phyloP scores from a whole-genome alignment of 2,888 invertebrate genomes.

The Cephus runcator region DNA sequence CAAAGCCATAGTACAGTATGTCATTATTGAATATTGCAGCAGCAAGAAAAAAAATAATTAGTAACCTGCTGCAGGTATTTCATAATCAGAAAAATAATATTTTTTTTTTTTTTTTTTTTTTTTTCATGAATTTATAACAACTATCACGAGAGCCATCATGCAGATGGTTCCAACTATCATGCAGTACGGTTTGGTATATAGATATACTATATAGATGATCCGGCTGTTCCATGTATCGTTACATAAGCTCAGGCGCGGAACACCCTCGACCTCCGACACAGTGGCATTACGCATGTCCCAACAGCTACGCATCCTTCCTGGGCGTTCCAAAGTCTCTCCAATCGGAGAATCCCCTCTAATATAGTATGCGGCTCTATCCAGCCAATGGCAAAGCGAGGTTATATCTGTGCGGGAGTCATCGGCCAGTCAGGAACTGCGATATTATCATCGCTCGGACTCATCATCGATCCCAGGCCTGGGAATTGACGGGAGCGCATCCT shows the following conservation, averaged over 20 bases:
- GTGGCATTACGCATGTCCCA: conserved; percentile 61
- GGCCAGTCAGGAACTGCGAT: conserved; percentile 55
- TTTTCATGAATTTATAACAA: background rate
- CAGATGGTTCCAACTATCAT: background rate
- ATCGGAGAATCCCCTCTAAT: conserved; percentile 47
- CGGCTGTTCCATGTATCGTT: background rate
- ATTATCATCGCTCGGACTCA: conserved; percentile 46
- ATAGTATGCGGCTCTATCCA: conserved; percentile 40
- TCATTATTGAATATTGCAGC: too few species aligned
- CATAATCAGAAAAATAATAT: background rate
- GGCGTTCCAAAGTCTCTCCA: conserved; percentile 58
- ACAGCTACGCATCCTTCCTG: conserved; percentile 65
- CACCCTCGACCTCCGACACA: conserved; percentile 9
- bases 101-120: background rate
- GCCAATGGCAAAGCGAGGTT: conserved; percentile 44
- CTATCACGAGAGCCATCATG: background rate
- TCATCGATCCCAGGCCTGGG: conserved; percentile 50
- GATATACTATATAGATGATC: background rate
- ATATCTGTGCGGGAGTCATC: conserved; percentile 58
- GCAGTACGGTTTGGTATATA: background rate
- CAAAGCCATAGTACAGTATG: too few species aligned
- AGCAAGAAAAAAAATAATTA: too few species aligned
- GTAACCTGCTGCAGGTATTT: too few species aligned
- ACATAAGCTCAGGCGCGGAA: conserved; percentile 1
- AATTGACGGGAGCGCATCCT: conserved; percentile 34